Conservation (phyloP, 2,797 vertebrate species). For the Nyctalus aviator region DNA sequence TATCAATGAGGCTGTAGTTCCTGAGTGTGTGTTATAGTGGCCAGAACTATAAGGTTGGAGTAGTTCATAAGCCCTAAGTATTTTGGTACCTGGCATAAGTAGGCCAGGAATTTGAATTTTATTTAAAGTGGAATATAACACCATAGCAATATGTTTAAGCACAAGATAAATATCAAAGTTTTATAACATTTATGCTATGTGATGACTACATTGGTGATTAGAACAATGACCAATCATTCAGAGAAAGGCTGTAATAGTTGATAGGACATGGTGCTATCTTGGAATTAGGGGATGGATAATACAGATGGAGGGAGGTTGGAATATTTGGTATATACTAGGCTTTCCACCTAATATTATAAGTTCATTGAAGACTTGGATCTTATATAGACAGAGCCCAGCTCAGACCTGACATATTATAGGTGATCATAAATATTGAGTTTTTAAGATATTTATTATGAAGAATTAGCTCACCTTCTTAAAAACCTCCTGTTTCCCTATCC, state of each 20-base stretch:
- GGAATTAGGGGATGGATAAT: not conserved
- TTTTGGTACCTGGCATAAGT: not conserved
- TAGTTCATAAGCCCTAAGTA: not conserved
- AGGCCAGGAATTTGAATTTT: not conserved
- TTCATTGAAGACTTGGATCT: not conserved
- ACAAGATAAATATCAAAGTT: not conserved
- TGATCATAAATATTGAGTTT: not conserved
- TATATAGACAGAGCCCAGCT: not conserved
- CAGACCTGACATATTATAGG: not conserved
- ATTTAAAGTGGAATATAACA: not conserved
- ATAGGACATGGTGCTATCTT: not conserved
- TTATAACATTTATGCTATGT: not conserved
- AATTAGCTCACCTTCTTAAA: not conserved
- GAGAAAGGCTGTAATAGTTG: not conserved
- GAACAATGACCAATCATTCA: not conserved
- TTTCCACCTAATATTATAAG: not conserved
- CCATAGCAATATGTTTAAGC: not conserved
- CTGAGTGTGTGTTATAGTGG: not conserved
- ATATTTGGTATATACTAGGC: not conserved
- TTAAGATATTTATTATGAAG: not conserved
- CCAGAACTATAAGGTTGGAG: not conserved
- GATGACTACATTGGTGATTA: not conserved
- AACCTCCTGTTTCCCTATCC: not conserved
- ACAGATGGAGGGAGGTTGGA: not conserved
- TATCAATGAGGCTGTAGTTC: not conserved